These are phyloP conservation scores for Acleris cristana DNA, from an alignment of 2,888 invertebrate genomes.

Conservation along the genomic window DNA sequence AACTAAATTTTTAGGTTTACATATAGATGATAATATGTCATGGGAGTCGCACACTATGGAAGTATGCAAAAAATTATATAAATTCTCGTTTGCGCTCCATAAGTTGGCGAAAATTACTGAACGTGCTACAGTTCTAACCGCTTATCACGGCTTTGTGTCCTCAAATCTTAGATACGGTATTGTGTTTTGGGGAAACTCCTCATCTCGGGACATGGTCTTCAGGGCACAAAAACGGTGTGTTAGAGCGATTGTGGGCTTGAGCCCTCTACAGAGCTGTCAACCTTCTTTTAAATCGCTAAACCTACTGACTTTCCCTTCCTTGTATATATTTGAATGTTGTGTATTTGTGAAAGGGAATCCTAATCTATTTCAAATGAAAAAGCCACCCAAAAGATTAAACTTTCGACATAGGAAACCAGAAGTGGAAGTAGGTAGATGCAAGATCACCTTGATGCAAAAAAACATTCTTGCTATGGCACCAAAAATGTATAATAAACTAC, in stretches of 20 bases:
- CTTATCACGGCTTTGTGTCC: conserved; percentile 1
- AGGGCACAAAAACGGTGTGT: conserved; percentile 7
- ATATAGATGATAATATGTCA: neutral
- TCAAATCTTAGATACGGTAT: conserved; percentile 3
- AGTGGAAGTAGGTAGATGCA: too few species aligned
- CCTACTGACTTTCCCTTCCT: neutral
- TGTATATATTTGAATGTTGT: neutral
- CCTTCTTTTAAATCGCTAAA: neutral
- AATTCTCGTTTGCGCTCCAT: too few species aligned
- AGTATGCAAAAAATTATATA: too few species aligned
- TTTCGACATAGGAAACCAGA: too few species aligned
- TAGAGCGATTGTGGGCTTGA: neutral
- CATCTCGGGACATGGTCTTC: neutral
- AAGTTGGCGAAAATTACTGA: neutral
- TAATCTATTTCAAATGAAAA: too few species aligned
- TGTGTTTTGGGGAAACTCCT: neutral
- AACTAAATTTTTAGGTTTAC: neutral
- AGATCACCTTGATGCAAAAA: too few species aligned
- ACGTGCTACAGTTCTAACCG: neutral
- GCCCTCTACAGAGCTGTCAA: neutral
- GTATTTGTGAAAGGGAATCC: neutral
- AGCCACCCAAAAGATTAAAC: too few species aligned
- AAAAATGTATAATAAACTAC: neutral
- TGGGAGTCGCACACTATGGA: conserved; percentile 1
- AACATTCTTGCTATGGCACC: too few species aligned